phyloP scores from a whole-genome alignment of 2,797 vertebrate genomes.

The Uromys caudimaculatus region DNA sequence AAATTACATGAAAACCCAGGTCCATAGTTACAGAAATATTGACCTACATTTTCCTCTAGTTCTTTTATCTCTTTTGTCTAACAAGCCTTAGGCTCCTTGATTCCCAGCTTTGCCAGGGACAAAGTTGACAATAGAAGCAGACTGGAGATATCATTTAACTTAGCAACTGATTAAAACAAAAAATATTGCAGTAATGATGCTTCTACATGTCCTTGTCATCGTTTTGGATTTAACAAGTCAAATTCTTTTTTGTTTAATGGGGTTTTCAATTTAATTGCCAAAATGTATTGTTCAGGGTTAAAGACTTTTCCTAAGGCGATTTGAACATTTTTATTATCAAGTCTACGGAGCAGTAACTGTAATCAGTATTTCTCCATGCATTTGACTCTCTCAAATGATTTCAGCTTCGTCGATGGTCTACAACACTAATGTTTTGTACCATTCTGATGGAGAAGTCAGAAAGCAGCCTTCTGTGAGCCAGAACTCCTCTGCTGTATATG shows the following conservation, averaged over 20 bases:
- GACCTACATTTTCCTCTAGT: background rate
- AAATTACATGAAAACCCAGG: constrained; percentile 4
- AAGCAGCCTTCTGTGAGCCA: background rate
- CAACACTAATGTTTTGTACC: background rate
- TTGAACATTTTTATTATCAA: background rate
- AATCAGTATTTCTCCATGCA: background rate
- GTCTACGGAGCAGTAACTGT: background rate
- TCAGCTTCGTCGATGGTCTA: background rate
- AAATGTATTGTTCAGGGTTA: background rate
- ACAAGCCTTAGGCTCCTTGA: background rate
- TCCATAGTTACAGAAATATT: constrained; percentile 35
- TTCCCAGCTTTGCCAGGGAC: background rate
- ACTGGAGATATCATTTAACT: background rate
- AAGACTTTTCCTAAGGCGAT: constrained; percentile 1
- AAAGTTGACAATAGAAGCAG: background rate
- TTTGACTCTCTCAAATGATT: constrained; percentile 32
- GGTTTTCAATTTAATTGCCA: background rate
- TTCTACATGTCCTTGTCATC: constrained; percentile 13
- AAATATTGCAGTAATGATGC: background rate
- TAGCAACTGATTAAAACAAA: constrained; percentile 4
- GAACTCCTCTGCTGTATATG: constrained; percentile 19
- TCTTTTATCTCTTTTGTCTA: background rate
- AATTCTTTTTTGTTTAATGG: background rate
- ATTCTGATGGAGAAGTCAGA: constrained; percentile 6
- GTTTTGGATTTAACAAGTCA: constrained; percentile 1